These are phyloP conservation scores for Allacma fusca DNA, from an alignment of 2,888 invertebrate genomes.

Conservation along the genomic window DNA sequence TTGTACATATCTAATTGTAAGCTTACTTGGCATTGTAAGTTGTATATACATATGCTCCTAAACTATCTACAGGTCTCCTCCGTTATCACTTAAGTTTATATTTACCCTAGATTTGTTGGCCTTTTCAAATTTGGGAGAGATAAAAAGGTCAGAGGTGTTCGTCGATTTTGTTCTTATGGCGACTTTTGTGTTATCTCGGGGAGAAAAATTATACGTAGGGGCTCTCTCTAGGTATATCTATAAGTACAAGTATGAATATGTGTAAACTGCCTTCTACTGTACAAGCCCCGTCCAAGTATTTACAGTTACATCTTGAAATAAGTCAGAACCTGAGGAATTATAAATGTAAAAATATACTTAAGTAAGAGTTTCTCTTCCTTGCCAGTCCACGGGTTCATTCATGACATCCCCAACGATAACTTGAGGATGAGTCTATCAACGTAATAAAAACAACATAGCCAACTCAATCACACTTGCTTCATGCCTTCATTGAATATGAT, in stretches of 20 bases:
- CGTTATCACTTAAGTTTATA: conserved; percentile 40
- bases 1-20: too few species aligned
- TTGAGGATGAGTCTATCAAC: conserved; percentile 16
- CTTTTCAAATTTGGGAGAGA: conserved; percentile 25
- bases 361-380: too few species aligned
- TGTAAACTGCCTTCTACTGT: too few species aligned
- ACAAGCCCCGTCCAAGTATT: too few species aligned
- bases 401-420: conserved; percentile 15
- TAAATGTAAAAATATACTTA: too few species aligned
- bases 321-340: too few species aligned
- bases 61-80: background rate
- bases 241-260: too few species aligned
- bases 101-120: conserved; percentile 46
- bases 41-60: too few species aligned
- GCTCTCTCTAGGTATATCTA: too few species aligned
- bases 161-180: conserved; percentile 5
- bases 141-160: conserved; percentile 43
- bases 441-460: conserved; percentile 26
- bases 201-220: background rate
- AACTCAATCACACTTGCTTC: conserved; percentile 35
- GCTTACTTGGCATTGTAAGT: too few species aligned
- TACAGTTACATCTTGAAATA: too few species aligned
- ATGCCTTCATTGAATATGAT: conserved; percentile 13
- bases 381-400: conserved; percentile 28
- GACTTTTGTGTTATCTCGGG: background rate